Conservation (phyloP, 2,888 invertebrate species). For the Leucoma salicis region DNA sequence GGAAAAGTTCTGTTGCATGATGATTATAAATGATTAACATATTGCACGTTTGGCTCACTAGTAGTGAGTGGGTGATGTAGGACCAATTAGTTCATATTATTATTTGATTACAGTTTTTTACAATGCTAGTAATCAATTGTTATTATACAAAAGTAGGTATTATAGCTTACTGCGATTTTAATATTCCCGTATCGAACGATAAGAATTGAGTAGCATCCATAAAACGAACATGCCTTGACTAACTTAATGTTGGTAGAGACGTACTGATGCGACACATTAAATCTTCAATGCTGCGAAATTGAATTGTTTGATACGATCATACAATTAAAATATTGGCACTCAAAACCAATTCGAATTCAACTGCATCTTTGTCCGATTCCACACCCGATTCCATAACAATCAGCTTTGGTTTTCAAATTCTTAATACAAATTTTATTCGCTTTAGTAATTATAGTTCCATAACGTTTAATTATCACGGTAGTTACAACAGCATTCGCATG, state of each 20-base stretch:
- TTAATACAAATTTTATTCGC: conserved; percentile 44
- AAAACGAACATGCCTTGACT: conserved; percentile 21
- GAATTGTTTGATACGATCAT: conserved; percentile 55
- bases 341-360: conserved; percentile 34
- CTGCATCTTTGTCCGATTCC: conserved; percentile 36
- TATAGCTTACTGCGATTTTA: conserved; percentile 23
- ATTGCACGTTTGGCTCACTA: conserved; percentile 64
- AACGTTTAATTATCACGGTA: conserved; percentile 63
- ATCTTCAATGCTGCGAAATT: conserved; percentile 53
- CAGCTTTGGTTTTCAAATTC: conserved; percentile 35
- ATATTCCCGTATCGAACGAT: conserved; percentile 15
- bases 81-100: conserved; percentile 13
- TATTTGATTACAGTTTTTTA: conserved; percentile 8
- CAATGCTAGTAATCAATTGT: conserved; percentile 15
- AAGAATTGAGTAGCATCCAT: conserved; percentile 17
- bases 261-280: conserved; percentile 20
- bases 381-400: conserved; percentile 33
- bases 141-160: conserved; percentile 14
- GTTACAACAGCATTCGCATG: conserved; percentile 70
- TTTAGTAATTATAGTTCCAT: conserved; percentile 51
- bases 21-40: conserved; percentile 48
- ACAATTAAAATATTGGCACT: conserved; percentile 28
- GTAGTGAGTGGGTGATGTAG: conserved; percentile 42
- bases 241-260: conserved; percentile 17
- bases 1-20: conserved; percentile 69